Evolutionary conservation across 1,140 invertebrate species (phyloP).

Genomic region (Papilio aristodemus): DNA sequence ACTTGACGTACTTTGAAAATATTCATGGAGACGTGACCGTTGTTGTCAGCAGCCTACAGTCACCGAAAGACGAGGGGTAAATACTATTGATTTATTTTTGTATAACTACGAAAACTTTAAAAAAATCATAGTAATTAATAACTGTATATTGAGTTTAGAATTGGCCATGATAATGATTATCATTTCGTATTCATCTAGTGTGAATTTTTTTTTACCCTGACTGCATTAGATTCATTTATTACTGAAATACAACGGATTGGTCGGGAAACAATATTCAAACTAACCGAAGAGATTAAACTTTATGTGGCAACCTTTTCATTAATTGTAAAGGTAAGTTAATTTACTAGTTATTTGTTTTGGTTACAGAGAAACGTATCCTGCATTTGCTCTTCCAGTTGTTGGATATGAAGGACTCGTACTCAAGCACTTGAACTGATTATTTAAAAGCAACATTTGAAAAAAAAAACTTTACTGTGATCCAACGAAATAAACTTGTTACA

Average conservation of each 20-base stretch:
- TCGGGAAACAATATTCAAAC: too few relatives aligned
- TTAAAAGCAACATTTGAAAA: background rate
- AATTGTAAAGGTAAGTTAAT: background rate
- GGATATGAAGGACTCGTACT: constrained; percentile 64
- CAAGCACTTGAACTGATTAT: constrained; percentile 38
- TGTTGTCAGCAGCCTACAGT: constrained; percentile 68
- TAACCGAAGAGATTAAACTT: background rate
- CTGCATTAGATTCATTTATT: too few relatives aligned
- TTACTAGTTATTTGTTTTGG: constrained; percentile 32
- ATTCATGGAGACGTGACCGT: constrained; percentile 73
- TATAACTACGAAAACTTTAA: too few relatives aligned
- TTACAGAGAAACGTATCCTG: constrained; percentile 57
- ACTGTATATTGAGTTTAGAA: too few relatives aligned
- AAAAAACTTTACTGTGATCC: background rate
- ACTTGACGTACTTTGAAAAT: constrained; percentile 68
- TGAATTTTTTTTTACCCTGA: too few relatives aligned
- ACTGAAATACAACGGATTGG: too few relatives aligned
- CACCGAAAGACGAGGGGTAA: constrained; percentile 73
- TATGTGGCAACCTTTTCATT: background rate
- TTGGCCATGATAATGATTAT: too few relatives aligned
- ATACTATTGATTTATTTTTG: too few relatives aligned
- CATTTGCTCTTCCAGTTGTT: constrained; percentile 48
- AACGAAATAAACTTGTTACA: background rate
- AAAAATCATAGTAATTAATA: too few relatives aligned
- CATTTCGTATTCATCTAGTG: too few relatives aligned